Percentiles rank a stretch among this genome's conserved stretches.
Conservation (phyloP, 2,888 invertebrate genomes). For the Cotesia congregata region DNA sequence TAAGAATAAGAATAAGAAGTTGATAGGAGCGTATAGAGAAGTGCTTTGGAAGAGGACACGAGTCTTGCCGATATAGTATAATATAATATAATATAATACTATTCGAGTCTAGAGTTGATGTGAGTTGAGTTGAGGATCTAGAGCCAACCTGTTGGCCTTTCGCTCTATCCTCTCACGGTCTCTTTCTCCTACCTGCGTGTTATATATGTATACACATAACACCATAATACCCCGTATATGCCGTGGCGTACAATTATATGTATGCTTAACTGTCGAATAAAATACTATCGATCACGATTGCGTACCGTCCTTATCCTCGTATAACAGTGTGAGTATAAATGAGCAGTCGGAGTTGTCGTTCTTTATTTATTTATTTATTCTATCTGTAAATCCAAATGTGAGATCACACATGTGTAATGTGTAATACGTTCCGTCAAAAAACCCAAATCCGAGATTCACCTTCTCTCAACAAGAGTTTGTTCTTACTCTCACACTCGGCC, state of each 20-base stretch:
- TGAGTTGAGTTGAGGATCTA: conserved; percentile 27
- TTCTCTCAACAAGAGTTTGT: conserved; percentile 24
- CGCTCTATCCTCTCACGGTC: conserved; percentile 22
- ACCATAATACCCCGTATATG: not conserved
- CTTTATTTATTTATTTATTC: not conserved
- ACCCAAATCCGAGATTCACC: conserved; percentile 51
- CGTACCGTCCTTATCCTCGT: not conserved
- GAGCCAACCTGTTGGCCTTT: conserved; percentile 29
- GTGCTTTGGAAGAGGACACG: not conserved
- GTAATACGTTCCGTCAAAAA: conserved; percentile 42
- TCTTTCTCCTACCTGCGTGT: conserved; percentile 24
- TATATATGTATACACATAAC: conserved; percentile 15
- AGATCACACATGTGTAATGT: conserved; percentile 16
- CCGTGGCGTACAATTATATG: not conserved
- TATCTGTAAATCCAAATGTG: conserved; percentile 33
- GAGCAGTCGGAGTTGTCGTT: not conserved
- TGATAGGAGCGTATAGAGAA: not conserved
- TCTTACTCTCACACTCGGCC: conserved; percentile 6
- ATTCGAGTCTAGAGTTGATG: not conserved
- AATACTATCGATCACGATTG: conserved; percentile 33
- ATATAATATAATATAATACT: not conserved
- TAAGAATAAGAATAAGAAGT: too few species aligned
- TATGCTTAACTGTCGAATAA: conserved; percentile 11
- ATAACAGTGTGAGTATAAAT: not conserved
- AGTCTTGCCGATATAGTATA: not conserved